Evolutionary conservation across 2,888 invertebrate genomes (phyloP).

Genomic region (Endotricha flammealis): DNA sequence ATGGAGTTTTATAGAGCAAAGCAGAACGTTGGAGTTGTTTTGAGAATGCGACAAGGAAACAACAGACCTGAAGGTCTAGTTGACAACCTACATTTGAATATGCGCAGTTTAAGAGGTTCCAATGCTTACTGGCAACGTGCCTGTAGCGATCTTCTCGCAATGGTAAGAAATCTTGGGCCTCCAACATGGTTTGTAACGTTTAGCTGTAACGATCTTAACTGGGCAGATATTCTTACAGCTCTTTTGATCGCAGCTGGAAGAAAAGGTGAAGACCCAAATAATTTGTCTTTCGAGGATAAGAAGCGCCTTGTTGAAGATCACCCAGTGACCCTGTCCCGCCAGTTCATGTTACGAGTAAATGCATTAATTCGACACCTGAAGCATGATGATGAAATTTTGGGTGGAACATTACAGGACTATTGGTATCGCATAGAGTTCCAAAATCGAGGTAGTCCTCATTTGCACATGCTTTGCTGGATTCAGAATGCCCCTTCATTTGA

Average conservation of each 20-base stretch:
- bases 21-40: slow-evolving; percentile 4
- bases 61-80: not conserved
- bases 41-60: not conserved
- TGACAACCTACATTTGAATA: slow-evolving; percentile 5
- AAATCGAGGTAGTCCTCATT: slow-evolving; percentile 20
- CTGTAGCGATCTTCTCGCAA: slow-evolving; percentile 20
- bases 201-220: slow-evolving; percentile 26
- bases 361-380: slow-evolving; percentile 10
- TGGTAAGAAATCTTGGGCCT: slow-evolving; percentile 23
- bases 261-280: not conserved
- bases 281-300: slow-evolving; percentile 3
- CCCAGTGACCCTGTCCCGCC: slow-evolving; percentile 18
- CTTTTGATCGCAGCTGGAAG: slow-evolving; percentile 10
- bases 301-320: slow-evolving; percentile 11
- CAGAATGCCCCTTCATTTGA: slow-evolving; percentile 2
- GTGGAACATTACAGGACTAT: slow-evolving; percentile 16
- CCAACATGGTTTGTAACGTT: slow-evolving; percentile 23
- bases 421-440: slow-evolving; percentile 23
- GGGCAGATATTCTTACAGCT: slow-evolving; percentile 21
- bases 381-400: slow-evolving; percentile 15
- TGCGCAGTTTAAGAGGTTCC: slow-evolving; percentile 18
- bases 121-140: slow-evolving; percentile 18
- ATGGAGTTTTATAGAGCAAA: slow-evolving; percentile 11
- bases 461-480: slow-evolving; percentile 20
- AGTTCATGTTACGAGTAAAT: slow-evolving; percentile 17